phyloP scores from a whole-genome alignment of 2,888 invertebrate genomes.

The Aricia artaxerxes region DNA sequence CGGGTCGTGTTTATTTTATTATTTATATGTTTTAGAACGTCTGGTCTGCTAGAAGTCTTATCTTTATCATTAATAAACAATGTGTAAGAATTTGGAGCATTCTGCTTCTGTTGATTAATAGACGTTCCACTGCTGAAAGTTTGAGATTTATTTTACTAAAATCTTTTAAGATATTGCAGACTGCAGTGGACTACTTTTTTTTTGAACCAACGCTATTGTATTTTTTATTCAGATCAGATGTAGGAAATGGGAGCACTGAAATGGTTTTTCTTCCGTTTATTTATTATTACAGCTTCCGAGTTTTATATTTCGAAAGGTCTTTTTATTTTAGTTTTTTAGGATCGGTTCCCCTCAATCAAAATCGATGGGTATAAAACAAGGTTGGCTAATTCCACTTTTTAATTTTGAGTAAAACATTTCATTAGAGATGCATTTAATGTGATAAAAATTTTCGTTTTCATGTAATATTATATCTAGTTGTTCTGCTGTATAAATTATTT shows the following conservation, averaged over 20 bases:
- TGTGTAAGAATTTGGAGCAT: neutral
- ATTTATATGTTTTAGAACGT: constrained; percentile 29
- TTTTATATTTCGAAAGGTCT: neutral
- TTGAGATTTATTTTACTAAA: neutral
- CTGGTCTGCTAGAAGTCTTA: constrained; percentile 17
- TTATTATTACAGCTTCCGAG: neutral
- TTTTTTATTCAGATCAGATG: neutral
- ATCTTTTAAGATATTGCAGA: neutral
- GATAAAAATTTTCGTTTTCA: too few species aligned
- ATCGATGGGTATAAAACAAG: too few species aligned
- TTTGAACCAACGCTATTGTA: neutral
- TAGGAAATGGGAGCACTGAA: neutral
- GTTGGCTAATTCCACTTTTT: too few species aligned
- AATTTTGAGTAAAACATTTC: too few species aligned
- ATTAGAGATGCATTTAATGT: too few species aligned
- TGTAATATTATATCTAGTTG: too few species aligned
- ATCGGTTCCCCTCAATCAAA: too few species aligned
- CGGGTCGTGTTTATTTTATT: constrained; percentile 33
- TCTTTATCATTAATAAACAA: constrained; percentile 26
- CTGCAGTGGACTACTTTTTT: neutral
- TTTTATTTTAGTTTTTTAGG: neutral
- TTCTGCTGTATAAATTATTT: too few species aligned
- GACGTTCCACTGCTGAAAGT: neutral
- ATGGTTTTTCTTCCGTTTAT: neutral
- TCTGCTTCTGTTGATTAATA: constrained; percentile 9